Conservation (phyloP, 2,113 vertebrate species). For the Prionailurus viverrinus region DNA sequence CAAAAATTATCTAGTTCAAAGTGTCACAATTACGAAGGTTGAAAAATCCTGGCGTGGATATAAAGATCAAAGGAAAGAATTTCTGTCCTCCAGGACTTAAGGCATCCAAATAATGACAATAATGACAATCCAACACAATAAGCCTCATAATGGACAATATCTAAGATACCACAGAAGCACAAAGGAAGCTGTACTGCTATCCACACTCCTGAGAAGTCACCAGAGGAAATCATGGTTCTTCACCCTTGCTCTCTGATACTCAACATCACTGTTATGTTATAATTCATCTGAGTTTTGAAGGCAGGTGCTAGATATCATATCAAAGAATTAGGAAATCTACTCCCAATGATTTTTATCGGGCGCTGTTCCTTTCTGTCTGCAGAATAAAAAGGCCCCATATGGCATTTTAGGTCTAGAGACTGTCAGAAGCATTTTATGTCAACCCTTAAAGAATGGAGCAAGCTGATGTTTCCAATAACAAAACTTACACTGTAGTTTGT, state of each 20-base stretch:
- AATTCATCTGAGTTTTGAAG: neutral
- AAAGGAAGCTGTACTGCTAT: neutral
- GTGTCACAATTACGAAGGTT: neutral
- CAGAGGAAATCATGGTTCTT: neutral
- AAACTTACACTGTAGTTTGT: conserved; percentile 43
- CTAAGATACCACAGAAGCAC: neutral
- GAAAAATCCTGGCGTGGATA: neutral
- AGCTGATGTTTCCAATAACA: conserved; percentile 36
- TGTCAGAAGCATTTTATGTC: conserved; percentile 50
- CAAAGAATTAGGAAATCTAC: conserved; percentile 11
- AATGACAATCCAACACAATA: neutral
- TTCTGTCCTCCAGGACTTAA: neutral
- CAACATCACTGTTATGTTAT: neutral
- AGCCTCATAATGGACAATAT: accelerated
- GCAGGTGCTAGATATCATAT: neutral
- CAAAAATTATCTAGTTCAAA: neutral
- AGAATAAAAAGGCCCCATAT: neutral
- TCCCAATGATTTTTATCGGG: neutral
- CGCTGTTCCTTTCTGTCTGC: neutral
- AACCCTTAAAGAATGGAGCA: conserved; percentile 34
- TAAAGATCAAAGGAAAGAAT: neutral
- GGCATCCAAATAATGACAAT: neutral
- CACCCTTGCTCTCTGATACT: neutral
- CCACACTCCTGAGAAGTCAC: neutral
- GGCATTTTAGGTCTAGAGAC: conserved; percentile 23